phyloP scores from a whole-genome alignment of 2,797 vertebrate species.

The Poecilia velifera region DNA sequence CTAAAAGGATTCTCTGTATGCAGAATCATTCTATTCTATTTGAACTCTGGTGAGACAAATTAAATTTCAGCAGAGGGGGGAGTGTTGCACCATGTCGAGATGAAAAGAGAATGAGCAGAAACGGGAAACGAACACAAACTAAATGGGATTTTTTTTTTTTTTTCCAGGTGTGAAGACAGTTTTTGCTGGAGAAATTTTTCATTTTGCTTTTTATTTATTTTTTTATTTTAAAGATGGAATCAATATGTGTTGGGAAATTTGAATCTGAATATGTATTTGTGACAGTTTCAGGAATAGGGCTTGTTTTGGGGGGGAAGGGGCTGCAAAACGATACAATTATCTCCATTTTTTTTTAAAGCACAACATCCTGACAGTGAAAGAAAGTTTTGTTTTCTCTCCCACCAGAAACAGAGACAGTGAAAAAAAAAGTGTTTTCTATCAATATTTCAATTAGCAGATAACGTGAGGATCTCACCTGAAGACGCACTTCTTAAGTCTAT shows the following conservation, averaged over 20 bases:
- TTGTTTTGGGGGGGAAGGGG: not conserved
- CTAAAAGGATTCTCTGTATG: slow-evolving; percentile 78
- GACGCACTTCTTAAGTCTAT: not conserved
- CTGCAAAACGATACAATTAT: not conserved
- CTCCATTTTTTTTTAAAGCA: not conserved
- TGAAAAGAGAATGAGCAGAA: slow-evolving; percentile 51
- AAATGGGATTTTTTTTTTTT: slow-evolving; percentile 22
- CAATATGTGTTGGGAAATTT: slow-evolving; percentile 18
- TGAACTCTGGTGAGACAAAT: slow-evolving; percentile 79
- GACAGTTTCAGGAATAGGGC: not conserved
- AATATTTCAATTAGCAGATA: not conserved
- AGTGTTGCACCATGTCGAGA: slow-evolving; percentile 52
- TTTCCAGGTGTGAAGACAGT: slow-evolving; percentile 15
- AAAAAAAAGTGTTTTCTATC: not conserved
- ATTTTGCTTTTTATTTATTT: not conserved
- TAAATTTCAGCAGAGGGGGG: slow-evolving; percentile 67
- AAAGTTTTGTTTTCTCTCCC: not conserved
- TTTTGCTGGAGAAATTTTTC: slow-evolving; percentile 28
- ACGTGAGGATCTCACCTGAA: not conserved
- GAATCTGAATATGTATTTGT: slow-evolving; percentile 9
- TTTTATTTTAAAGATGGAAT: slow-evolving; percentile 13
- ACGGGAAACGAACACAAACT: slow-evolving; percentile 28
- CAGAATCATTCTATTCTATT: slow-evolving; percentile 72
- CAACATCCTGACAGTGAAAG: not conserved
- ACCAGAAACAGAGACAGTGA: not conserved